These are phyloP conservation scores for Rallus limicola DNA, from an alignment of 2,113 vertebrate genomes.

Conservation along the genomic window DNA sequence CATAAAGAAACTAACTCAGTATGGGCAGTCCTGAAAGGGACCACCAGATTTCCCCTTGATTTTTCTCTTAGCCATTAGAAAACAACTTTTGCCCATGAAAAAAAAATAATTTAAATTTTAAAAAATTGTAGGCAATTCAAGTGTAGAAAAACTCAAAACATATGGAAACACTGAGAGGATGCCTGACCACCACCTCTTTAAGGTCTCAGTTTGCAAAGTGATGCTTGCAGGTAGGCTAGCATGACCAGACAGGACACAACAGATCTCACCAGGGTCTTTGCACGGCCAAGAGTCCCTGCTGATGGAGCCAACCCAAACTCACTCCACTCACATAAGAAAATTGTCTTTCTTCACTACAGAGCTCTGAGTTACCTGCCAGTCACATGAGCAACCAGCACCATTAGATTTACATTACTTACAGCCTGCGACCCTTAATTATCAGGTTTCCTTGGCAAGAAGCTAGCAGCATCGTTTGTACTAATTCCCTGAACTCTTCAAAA, in stretches of 20 bases:
- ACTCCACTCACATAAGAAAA: fast-evolving
- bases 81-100: background rate
- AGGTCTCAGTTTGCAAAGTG: background rate
- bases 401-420: background rate
- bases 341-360: fast-evolving
- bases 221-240: background rate
- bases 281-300: background rate
- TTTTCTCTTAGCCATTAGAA: background rate
- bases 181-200: background rate
- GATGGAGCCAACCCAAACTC: background rate
- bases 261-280: background rate
- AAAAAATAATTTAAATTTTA: background rate
- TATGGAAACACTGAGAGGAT: background rate
- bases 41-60: background rate
- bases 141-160: background rate
- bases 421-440: background rate
- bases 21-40: background rate
- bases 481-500: background rate
- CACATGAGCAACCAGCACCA: background rate
- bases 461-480: background rate
- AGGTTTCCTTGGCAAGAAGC: background rate
- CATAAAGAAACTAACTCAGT: background rate
- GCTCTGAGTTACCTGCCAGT: background rate
- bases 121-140: background rate
- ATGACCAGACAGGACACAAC: background rate